Percentiles rank a stretch among this genome's conserved stretches.
Evolutionary conservation across 2,113 vertebrate genomes (phyloP).

Genomic region (Speoplatyrhinus poulsoni): DNA sequence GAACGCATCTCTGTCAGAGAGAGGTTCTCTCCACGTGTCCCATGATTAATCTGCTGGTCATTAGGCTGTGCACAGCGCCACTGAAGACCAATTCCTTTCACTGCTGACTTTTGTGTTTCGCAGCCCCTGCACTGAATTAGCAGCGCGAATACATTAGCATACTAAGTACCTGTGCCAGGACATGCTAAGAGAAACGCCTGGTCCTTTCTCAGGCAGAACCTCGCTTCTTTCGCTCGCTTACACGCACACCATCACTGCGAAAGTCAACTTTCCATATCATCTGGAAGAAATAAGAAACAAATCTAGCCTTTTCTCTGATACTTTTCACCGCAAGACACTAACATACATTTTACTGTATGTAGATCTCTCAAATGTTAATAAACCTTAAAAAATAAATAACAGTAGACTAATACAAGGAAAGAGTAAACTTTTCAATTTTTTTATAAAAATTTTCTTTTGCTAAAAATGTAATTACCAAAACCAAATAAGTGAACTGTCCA

Average conservation of each 20-base stretch:
- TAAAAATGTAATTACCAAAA: no score
- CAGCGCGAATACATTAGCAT: conserved; percentile 70
- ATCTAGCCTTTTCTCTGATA: no score
- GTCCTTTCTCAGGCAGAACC: conserved; percentile 23
- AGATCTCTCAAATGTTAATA: neutral
- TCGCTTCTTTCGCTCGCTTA: conserved; percentile 9
- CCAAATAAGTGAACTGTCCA: no score
- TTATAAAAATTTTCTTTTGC: neutral
- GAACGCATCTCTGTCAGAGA: neutral
- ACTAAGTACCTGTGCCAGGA: conserved; percentile 44
- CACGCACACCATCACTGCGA: conserved; percentile 14
- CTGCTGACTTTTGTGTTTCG: conserved; percentile 60
- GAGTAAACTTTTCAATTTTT: no score
- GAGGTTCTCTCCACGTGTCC: conserved; percentile 48
- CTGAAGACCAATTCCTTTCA: conserved; percentile 58
- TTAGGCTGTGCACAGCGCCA: conserved; percentile 32
- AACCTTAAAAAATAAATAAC: neutral
- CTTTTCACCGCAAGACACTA: neutral
- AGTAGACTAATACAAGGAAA: no score
- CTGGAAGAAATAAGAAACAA: no score
- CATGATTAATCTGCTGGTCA: conserved; percentile 62
- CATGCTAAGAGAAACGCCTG: conserved; percentile 23
- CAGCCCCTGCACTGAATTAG: conserved; percentile 52
- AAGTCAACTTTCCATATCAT: conserved; percentile 17
- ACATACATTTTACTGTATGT: neutral